A percentile compares a stretch with the other conserved stretches of the same genome.
Conservation (phyloP, 2,888 invertebrate species). For the Chalcosyrphus nemorum region DNA sequence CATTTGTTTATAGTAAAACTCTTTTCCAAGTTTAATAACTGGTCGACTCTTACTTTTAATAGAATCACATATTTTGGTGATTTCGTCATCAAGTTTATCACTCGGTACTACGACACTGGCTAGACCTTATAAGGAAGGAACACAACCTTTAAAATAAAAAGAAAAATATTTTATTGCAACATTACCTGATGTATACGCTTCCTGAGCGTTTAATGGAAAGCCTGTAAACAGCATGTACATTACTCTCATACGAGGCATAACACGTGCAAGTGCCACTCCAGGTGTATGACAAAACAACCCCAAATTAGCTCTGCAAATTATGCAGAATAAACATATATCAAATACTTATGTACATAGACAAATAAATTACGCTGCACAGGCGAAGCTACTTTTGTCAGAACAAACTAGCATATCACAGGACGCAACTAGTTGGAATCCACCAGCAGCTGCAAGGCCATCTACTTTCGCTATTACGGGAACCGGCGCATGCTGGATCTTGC, state of each 20-base stretch:
- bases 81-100: constrained; percentile 85
- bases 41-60: constrained; percentile 91
- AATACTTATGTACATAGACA: not conserved
- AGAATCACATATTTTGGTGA: constrained; percentile 86
- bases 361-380: constrained; percentile 82
- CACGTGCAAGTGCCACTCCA: constrained; percentile 92
- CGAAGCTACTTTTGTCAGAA: constrained; percentile 91
- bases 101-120: constrained; percentile 82
- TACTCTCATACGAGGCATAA: constrained; percentile 90
- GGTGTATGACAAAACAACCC: constrained; percentile 99
- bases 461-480: constrained; percentile 95
- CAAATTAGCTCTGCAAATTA: constrained; percentile 89
- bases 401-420: constrained; percentile 96
- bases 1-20: constrained; percentile 94
- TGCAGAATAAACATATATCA: not conserved
- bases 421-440: constrained; percentile 96
- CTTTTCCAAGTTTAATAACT: constrained; percentile 93
- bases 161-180: not conserved
- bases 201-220: constrained; percentile 89
- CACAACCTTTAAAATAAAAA: not conserved
- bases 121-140: constrained; percentile 71
- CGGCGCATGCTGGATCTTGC: constrained; percentile 88
- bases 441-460: constrained; percentile 85
- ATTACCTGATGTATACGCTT: constrained; percentile 87
- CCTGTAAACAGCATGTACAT: constrained; percentile 96